Conservation (phyloP, 1,140 invertebrate genomes). For the Teleogryllus occipitalis region DNA sequence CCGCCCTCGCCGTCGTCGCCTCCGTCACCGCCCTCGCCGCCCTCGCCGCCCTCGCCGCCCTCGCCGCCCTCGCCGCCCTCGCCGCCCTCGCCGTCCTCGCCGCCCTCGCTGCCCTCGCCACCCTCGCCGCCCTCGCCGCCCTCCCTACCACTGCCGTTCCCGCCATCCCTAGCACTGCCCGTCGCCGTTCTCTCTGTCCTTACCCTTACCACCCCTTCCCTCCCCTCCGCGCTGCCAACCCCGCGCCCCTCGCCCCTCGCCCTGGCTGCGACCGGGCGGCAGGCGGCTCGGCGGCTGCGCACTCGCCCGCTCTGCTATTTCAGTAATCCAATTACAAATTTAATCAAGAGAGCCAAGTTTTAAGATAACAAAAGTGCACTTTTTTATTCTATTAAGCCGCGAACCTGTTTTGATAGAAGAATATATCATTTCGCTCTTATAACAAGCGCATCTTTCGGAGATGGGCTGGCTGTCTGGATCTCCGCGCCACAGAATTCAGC, state of each 20-base stretch:
- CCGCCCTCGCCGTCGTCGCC: too few relatives aligned
- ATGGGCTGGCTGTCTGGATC: not conserved
- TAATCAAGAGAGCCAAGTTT: conserved; percentile 4
- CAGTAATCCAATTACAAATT: conserved; percentile 5
- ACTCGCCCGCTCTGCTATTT: not conserved
- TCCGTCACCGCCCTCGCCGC: too few relatives aligned
- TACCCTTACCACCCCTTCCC: too few relatives aligned
- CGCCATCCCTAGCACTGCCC: too few relatives aligned
- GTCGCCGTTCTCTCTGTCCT: too few relatives aligned
- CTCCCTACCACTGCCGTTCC: too few relatives aligned
- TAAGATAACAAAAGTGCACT: conserved; percentile 5
- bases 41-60: too few relatives aligned
- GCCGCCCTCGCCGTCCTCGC: too few relatives aligned
- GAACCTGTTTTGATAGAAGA: conserved; percentile 4
- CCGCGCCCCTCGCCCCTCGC: too few relatives aligned
- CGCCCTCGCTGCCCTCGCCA: too few relatives aligned
- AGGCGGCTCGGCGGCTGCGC: not conserved
- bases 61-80: too few relatives aligned
- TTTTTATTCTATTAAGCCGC: conserved; percentile 5
- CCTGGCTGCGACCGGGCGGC: not conserved
- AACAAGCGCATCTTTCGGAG: conserved; percentile 3
- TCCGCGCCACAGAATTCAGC: not conserved
- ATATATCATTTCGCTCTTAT: conserved; percentile 5
- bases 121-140: too few relatives aligned
- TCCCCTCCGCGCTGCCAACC: not conserved